Conservation (phyloP, 2,797 vertebrate genomes). For the Ciconia nigra region DNA sequence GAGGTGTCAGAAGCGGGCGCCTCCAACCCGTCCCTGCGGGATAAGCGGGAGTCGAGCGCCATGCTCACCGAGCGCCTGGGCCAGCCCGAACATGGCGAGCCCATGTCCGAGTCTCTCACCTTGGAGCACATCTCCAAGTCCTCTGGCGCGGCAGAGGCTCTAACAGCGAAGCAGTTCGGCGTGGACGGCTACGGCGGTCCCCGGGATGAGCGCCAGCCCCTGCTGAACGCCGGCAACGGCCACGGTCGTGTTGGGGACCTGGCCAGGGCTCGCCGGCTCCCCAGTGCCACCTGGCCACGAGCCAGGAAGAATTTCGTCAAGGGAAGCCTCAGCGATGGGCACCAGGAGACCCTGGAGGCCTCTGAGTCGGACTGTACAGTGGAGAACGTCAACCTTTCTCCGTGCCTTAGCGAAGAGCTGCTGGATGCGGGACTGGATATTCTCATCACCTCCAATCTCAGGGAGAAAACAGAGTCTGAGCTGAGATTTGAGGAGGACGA, state of each 20-base stretch:
- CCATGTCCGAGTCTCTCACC: constrained; percentile 67
- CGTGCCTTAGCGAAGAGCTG: constrained; percentile 91
- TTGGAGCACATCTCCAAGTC: constrained; percentile 71
- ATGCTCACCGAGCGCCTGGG: constrained; percentile 70
- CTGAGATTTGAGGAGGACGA: constrained; percentile 95
- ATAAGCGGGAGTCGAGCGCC: constrained; percentile 82
- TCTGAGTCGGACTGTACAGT: constrained; percentile 66
- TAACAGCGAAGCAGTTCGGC: constrained; percentile 40
- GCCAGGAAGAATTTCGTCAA: constrained; percentile 74
- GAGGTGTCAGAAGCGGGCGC: constrained; percentile 80
- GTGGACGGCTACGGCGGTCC: constrained; percentile 41
- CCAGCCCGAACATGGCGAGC: constrained; percentile 53
- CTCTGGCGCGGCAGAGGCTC: constrained; percentile 32
- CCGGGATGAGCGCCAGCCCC: constrained; percentile 62
- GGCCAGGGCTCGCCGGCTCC: constrained; percentile 56
- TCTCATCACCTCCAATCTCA: constrained; percentile 77
- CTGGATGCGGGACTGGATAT: constrained; percentile 77
- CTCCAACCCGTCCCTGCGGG: constrained; percentile 79
- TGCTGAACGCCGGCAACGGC: constrained; percentile 39
- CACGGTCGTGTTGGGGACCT: not conserved
- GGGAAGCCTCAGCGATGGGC: constrained; percentile 64
- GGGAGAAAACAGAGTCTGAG: constrained; percentile 91
- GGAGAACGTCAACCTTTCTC: constrained; percentile 85
- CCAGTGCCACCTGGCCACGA: constrained; percentile 81
- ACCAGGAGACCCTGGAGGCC: constrained; percentile 74